Evolutionary conservation across 2,888 invertebrate genomes (phyloP), one percentile per base, ranked within the genome.

Genomic region (Smittia sp.): DNA sequence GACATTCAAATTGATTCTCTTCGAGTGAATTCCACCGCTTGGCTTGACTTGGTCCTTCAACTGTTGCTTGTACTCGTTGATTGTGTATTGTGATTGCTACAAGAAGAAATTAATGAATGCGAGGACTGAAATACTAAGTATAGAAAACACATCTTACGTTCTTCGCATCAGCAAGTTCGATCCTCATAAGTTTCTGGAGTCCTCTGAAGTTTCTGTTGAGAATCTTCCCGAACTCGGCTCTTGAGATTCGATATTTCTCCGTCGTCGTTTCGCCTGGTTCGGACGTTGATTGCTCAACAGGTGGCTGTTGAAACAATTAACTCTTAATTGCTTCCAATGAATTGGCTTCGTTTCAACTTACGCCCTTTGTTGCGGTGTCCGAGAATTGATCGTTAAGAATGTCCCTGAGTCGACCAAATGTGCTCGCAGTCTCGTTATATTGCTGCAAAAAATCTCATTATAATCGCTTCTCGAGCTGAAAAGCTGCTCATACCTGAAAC

Each of bases 151-250:
- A n/a, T 70, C 76, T 79, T 77, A 82, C 82, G 76, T 82, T 82
- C 3, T 81, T 76, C 0, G 82, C 81, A 73, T 81, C 82, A 38
- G 78, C 77, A 52, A 81, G 76, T 76, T 83, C 82, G 69, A 78
- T 78, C 73, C 78, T 77, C 9, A 79, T 78, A 74, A 83, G 72
- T 73, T 80, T 81, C 68, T 81, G 78, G 0, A 82, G 76, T 1
- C 82, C 82, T 6, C 82, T 78, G 65, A 79, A 81, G 76, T 83
- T 83, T 4, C 81, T 78, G 1, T 80, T 81, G 32, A 81, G 75
- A 69, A 83, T 81, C 9, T 78, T 78, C 1, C 82, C 82, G 72
- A 82, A 75, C 74, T 83, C 82, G 75, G 80, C 80, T 9, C 82
- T 79, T 1, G 82, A 79, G 52, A 82, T 80, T 24, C 78, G 76